Evolutionary conservation across 2,888 invertebrate genomes (phyloP), one percentile per base, ranked within the genome.

Genomic region (Osedax frankpressi): DNA sequence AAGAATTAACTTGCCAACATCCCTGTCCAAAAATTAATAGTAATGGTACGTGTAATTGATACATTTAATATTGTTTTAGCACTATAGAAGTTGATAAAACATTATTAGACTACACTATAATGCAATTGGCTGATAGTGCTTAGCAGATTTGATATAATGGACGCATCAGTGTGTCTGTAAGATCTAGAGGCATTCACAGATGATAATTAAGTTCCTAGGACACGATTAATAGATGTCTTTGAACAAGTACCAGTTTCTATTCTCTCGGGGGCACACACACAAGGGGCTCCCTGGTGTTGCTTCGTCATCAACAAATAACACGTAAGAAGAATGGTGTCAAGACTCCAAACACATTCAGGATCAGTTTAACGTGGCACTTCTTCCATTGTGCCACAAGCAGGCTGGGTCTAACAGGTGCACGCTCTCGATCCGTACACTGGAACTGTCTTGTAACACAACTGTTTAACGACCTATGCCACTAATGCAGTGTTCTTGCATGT

Each of bases 401-500:
- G 65, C 24, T 65, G 65, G 3, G 65, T 65, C 65, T 19, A 24
- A 65, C 65, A 65, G 1, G 2, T 62, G 14, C 63, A 62, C 14
- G 65, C 24, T n/a, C n/a, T n/a, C n/a, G n/a, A n/a, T 65, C n/a
- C 25, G 19, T 65, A 65, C 65, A 65, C 19, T n/a, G 65, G n/a
- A 65, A 65, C 65, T 65, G 65, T 65, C 24, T 19, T n/a, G 65
- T 65, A 65, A 19, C 65, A 62, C 65, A 11, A 65, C 24, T 24
- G 6, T 19, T 65, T 65, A 65, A n/a, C n/a, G n/a, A n/a, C 14
- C 65, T 2, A 1, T 65, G 24, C 65, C 65, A 19, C 24, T 11
- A 24, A 19, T 65, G 65, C 65, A 65, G 65, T 65, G 65, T 65
- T 14, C 65, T 65, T 65, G 65, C 14, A 24, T 65, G 65, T 2